Evolutionary conservation across 2,888 invertebrate species (phyloP).

Genomic region (Pollenia griseotomentosa): DNA sequence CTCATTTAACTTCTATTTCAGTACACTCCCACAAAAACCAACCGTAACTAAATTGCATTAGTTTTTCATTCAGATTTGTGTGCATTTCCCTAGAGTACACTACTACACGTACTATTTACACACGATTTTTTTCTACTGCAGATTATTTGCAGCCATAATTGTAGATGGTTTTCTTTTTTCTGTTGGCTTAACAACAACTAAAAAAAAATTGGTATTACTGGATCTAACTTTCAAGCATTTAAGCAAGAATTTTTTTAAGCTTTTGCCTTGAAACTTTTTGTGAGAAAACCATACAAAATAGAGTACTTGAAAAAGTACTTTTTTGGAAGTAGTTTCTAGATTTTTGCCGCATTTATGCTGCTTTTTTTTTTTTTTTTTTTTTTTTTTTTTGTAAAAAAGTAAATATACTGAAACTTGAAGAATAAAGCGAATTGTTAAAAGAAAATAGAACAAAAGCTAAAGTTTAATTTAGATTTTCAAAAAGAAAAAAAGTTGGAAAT

Average conservation of each 20-base stretch:
- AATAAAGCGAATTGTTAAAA: constrained; percentile 49
- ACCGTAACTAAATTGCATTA: neutral
- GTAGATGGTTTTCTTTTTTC: constrained; percentile 43
- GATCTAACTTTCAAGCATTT: neutral
- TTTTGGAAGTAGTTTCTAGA: constrained; percentile 20
- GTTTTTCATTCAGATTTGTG: constrained; percentile 12
- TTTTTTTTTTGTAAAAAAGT: neutral
- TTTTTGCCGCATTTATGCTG: constrained; percentile 57
- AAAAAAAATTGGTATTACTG: constrained; percentile 12
- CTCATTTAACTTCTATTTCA: neutral
- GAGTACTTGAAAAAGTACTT: constrained; percentile 5
- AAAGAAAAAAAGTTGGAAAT: constrained; percentile 22
- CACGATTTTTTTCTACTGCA: constrained; percentile 16
- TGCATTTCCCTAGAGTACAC: constrained; percentile 41
- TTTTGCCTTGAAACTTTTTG: constrained; percentile 18
- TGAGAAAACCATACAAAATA: neutral
- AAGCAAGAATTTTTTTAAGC: neutral
- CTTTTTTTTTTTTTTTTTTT: constrained; percentile 9
- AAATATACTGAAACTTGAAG: neutral
- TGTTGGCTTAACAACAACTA: constrained; percentile 37
- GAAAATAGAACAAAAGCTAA: constrained; percentile 44
- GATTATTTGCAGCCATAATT: constrained; percentile 55
- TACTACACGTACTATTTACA: constrained; percentile 11
- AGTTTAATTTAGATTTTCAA: constrained; percentile 35
- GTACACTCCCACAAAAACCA: constrained; percentile 35